These are phyloP conservation scores for Melospiza georgiana DNA, from an alignment of 2,113 vertebrate genomes.

Conservation along the genomic window DNA sequence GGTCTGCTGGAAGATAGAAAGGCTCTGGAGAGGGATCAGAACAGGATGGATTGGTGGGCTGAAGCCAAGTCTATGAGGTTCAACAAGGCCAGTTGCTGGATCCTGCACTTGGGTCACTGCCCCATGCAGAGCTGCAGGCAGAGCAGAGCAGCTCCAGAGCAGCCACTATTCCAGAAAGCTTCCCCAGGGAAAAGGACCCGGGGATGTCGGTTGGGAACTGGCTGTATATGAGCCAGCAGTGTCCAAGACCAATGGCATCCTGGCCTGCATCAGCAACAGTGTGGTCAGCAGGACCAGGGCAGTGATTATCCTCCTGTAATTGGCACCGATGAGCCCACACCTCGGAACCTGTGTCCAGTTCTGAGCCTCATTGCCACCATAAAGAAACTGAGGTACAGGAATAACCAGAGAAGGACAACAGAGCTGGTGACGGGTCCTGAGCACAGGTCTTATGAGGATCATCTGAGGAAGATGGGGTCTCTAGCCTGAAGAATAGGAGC, in stretches of 20 bases:
- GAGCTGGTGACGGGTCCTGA: not conserved
- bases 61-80: not conserved
- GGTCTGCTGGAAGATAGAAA: not conserved
- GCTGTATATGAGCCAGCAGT: not conserved
- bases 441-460: not conserved
- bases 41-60: not conserved
- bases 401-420: not conserved
- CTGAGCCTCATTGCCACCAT: not conserved
- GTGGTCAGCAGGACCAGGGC: not conserved
- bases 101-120: not conserved
- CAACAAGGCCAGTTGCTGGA: fast-evolving
- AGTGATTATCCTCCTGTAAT: not conserved
- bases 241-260: not conserved
- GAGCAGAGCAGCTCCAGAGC: no score
- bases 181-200: not conserved
- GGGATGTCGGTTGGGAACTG: fast-evolving
- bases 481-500: not conserved
- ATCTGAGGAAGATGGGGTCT: not conserved
- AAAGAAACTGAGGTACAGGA: not conserved
- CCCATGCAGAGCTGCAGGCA: fast-evolving
- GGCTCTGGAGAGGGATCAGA: fast-evolving
- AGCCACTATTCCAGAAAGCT: not conserved
- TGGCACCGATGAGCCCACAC: not conserved
- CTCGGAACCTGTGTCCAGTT: fast-evolving
- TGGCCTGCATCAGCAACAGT: not conserved